Evolutionary conservation across 2,113 vertebrate genomes (phyloP).

Genomic region (Prunella fulvescens): DNA sequence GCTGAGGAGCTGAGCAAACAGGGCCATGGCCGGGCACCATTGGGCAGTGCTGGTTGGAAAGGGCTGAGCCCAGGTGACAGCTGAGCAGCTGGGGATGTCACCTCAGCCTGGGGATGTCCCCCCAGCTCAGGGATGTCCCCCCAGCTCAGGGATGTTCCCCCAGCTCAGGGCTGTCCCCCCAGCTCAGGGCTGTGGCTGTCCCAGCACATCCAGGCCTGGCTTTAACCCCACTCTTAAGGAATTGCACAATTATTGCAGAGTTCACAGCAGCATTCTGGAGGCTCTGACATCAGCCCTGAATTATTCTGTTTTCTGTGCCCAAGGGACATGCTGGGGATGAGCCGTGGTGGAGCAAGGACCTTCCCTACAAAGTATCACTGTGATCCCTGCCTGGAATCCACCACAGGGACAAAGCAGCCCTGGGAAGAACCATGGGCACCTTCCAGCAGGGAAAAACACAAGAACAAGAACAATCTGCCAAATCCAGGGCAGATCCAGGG

Average conservation of each 20-base stretch:
- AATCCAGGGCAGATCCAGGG: background rate
- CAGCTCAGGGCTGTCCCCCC: background rate
- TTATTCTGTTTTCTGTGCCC: background rate
- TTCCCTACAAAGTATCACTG: fast-evolving
- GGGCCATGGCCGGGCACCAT: background rate
- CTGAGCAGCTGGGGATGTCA: background rate
- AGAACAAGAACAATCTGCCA: background rate
- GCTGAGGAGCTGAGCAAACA: slow-evolving; percentile 4
- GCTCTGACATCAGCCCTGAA: background rate
- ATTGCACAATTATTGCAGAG: background rate
- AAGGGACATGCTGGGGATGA: background rate
- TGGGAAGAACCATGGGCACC: background rate
- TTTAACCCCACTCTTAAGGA: background rate
- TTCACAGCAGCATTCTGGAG: background rate
- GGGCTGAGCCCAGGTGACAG: background rate
- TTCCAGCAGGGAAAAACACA: background rate
- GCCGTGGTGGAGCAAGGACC: background rate
- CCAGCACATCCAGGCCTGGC: fast-evolving
- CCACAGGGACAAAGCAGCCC: fast-evolving
- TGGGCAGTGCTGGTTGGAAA: background rate
- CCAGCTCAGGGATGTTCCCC: fast-evolving
- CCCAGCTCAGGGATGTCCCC: too few relatives aligned
- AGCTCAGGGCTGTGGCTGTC: background rate
- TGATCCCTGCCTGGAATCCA: background rate
- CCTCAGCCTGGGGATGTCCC: background rate